phyloP scores from a whole-genome alignment of 2,113 vertebrate species.

The Excalfactoria chinensis region DNA sequence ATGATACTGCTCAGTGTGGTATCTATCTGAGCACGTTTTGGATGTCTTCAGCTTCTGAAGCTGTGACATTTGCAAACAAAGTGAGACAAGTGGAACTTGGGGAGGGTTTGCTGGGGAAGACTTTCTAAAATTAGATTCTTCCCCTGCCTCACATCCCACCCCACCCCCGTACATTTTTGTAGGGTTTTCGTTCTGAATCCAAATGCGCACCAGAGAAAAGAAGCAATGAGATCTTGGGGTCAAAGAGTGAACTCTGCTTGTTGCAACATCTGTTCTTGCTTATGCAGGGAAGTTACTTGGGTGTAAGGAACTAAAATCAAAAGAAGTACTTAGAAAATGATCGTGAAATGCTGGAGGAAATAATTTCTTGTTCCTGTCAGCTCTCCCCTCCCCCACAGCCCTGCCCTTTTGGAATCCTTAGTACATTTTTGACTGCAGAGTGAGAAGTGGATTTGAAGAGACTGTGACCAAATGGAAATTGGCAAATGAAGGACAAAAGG shows the following conservation, averaged over 20 bases:
- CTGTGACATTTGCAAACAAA: conserved; percentile 12
- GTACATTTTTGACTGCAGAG: conserved; percentile 32
- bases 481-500: background rate
- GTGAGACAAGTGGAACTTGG: conserved; percentile 20
- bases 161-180: conserved; percentile 45
- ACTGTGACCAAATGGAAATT: conserved; percentile 3
- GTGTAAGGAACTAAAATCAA: conserved; percentile 65
- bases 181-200: conserved; percentile 62
- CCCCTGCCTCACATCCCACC: background rate
- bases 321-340: conserved; percentile 58
- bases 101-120: background rate
- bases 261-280: conserved; percentile 79
- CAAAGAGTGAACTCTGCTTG: conserved; percentile 51
- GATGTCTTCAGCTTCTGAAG: background rate
- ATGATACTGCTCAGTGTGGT: background rate
- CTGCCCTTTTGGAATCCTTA: conserved; percentile 17
- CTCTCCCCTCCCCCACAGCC: background rate
- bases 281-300: conserved; percentile 57
- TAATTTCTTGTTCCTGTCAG: conserved; percentile 42
- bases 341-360: conserved; percentile 36
- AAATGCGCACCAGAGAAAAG: conserved; percentile 49
- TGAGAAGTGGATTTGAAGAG: conserved; percentile 39
- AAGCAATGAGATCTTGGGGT: conserved; percentile 23
- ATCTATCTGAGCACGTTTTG: background rate
- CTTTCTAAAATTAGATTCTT: conserved; percentile 47